These are phyloP conservation scores for Microcebus murinus DNA, from an alignment of 2,113 vertebrate species.

Conservation along the genomic window DNA sequence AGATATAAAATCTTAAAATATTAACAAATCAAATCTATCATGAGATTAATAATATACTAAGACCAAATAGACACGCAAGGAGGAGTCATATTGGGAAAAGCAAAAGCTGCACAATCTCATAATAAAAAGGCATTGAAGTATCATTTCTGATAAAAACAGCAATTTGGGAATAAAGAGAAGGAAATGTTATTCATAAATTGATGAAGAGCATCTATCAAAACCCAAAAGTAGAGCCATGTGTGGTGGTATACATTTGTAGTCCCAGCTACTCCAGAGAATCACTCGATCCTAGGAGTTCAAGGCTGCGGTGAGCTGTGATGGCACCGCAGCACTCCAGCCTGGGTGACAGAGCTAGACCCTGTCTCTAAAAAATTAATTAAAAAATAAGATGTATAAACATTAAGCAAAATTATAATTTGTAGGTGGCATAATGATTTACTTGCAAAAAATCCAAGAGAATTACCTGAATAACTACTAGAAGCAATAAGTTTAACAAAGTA, in stretches of 20 bases:
- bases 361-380: not conserved
- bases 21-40: not conserved
- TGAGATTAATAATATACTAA: not conserved
- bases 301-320: no score
- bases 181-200: not conserved
- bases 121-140: not conserved
- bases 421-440: not conserved
- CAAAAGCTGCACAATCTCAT: not conserved
- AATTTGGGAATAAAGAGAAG: slow-evolving; percentile 4
- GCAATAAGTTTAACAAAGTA: not conserved
- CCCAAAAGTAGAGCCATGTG: not conserved
- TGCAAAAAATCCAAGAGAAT: not conserved
- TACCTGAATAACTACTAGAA: not conserved
- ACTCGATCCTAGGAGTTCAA: no score
- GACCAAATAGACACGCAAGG: not conserved
- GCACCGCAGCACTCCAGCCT: no score
- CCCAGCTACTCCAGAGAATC: no score
- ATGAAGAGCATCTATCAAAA: not conserved
- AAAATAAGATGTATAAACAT: not conserved
- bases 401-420: slow-evolving; percentile 5
- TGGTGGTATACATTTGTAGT: not conserved
- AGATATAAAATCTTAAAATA: not conserved
- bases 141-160: not conserved
- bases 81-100: not conserved
- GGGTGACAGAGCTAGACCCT: no score